Evolutionary conservation across 1,140 invertebrate genomes (phyloP), one percentile per base, ranked within the genome.

Genomic region (Rhysida immarginata): DNA sequence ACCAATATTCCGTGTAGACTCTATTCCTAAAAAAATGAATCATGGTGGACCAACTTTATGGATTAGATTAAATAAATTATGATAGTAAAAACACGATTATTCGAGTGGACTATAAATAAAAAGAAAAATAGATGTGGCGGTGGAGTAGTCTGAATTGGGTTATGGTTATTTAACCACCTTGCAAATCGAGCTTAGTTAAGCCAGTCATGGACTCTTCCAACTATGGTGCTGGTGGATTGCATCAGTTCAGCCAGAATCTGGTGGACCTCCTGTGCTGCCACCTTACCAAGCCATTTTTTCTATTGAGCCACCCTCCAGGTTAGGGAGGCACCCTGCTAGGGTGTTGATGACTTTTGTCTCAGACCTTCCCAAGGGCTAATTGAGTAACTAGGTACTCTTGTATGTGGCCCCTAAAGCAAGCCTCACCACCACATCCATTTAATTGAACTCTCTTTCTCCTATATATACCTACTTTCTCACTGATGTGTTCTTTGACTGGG

Each of bases 101-200:
- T n/a, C n/a, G n/a, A n/a, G n/a, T n/a, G n/a, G n/a, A n/a, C n/a
- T n/a, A n/a, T n/a, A n/a, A n/a, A n/a, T n/a, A n/a, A n/a, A n/a
- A 52, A 52, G 26, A 52, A 27, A 52, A 42, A 23, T 8, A 16
- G 23, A 23, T 26, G 13, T 44, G 64, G 29, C 27, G 42, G 53
- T 57, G 63, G 64, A 65, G 64, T 65, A 65, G 64, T 64, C 64
- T 64, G 64, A 65, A 65, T 65, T 62, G 62, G 61, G 64, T 63
- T 65, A 65, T 65, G 61, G 49, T 16, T 20, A 23, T 46, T 46
- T 1, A 24, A 45, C 48, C 59, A 64, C 57, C 61, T 63, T 59
- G 61, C 61, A 59, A 60, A 65, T 63, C 53, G 57, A 51, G 61
- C 64, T 65, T 53, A 26, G 23, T 16, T 20, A 58, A 20, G 64